phyloP scores from a whole-genome alignment of 2,888 invertebrate species.

The Lepas anatifera region DNA sequence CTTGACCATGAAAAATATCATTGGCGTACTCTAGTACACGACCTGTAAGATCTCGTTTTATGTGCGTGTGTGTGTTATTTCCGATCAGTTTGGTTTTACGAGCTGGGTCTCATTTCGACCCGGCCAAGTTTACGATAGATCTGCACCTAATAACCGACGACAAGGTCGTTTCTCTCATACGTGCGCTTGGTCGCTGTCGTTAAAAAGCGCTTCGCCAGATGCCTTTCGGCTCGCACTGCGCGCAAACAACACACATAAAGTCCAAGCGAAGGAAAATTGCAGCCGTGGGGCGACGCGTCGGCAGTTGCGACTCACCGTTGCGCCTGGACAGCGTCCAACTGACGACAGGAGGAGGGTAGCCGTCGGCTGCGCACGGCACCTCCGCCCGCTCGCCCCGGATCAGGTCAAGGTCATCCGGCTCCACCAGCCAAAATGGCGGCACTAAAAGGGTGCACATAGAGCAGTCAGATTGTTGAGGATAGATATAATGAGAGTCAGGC shows the following conservation, averaged over 20 bases:
- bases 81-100: too few relatives aligned
- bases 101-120: too few relatives aligned
- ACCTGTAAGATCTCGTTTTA: too few relatives aligned
- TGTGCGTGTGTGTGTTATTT: too few relatives aligned
- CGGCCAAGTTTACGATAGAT: too few relatives aligned
- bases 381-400: not conserved
- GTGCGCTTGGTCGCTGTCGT: too few relatives aligned
- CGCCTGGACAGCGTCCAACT: not conserved
- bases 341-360: not conserved
- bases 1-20: too few relatives aligned
- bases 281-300: not conserved
- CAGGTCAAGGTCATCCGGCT: not conserved
- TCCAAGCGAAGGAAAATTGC: not conserved
- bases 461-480: too few relatives aligned
- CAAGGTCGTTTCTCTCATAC: too few relatives aligned
- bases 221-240: not conserved
- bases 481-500: too few relatives aligned
- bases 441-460: not conserved
- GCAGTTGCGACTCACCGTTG: not conserved
- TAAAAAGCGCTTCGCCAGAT: not conserved
- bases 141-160: too few relatives aligned
- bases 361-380: not conserved
- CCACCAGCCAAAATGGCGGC: not conserved
- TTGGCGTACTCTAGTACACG: too few relatives aligned
- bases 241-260: not conserved